phyloP scores from a whole-genome alignment of 2,797 vertebrate species.

The Phataginus tetradactyla region DNA sequence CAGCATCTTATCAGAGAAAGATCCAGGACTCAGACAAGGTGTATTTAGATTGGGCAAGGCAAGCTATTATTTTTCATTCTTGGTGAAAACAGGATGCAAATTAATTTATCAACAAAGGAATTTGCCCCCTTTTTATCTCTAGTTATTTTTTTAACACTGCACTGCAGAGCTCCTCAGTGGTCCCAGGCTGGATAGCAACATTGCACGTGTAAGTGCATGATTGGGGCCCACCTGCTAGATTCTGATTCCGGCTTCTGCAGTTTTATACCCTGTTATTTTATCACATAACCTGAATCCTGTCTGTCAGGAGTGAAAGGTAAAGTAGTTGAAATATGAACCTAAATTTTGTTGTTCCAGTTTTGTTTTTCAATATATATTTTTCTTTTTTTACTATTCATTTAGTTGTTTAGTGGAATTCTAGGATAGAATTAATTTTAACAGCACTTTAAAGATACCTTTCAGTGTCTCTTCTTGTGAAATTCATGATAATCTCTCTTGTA shows the following conservation, averaged over 20 bases:
- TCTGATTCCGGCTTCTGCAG: accelerated
- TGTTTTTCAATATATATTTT: not conserved
- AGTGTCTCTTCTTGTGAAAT: not conserved
- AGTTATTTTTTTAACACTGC: too few species aligned
- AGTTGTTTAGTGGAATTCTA: not conserved
- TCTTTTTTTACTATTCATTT: not conserved
- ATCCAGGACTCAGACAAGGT: not conserved
- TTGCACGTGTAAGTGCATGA: accelerated
- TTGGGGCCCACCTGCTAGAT: not conserved
- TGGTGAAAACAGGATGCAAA: not conserved
- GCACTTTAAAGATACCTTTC: not conserved
- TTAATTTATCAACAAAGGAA: not conserved
- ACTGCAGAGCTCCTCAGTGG: accelerated
- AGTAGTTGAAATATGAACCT: not conserved
- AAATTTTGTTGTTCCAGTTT: not conserved
- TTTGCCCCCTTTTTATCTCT: not conserved
- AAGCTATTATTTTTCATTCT: not conserved
- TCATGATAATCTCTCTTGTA: not conserved
- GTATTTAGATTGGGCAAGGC: not conserved
- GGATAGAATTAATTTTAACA: not conserved
- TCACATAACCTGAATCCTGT: accelerated
- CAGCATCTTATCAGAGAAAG: not conserved
- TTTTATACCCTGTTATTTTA: not conserved
- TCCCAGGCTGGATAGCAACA: not conserved
- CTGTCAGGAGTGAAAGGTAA: not conserved